Evolutionary conservation across 2,888 invertebrate genomes (phyloP).

Genomic region (Nomada goodeniana): DNA sequence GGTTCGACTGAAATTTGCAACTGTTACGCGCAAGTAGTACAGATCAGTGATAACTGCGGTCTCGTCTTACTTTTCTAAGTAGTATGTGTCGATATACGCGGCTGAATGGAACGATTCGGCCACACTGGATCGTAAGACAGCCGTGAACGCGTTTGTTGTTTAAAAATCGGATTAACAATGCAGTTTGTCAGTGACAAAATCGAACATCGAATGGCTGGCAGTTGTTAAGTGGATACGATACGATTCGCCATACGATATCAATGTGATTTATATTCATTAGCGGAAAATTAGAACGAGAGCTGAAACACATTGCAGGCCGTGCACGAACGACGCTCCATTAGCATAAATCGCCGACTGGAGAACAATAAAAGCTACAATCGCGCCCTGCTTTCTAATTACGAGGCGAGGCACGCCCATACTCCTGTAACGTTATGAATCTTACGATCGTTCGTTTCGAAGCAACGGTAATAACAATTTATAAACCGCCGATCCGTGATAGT

Average conservation of each 20-base stretch:
- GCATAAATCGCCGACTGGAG: conserved; percentile 40
- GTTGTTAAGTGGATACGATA: not conserved
- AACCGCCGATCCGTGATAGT: not conserved
- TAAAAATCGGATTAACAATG: too few species aligned
- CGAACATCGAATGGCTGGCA: not conserved
- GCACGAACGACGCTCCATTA: conserved; percentile 36
- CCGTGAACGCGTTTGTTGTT: too few species aligned
- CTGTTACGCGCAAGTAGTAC: not conserved
- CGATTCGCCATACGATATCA: not conserved
- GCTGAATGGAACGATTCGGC: too few species aligned
- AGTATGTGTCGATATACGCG: too few species aligned
- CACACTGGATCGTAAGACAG: too few species aligned
- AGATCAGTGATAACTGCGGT: too few species aligned
- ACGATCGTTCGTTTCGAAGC: conserved; percentile 7
- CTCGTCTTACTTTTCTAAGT: too few species aligned
- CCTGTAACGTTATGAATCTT: conserved; percentile 29
- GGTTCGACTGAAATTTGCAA: too few species aligned
- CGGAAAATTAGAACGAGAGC: conserved; percentile 10
- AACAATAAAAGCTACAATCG: conserved; percentile 41
- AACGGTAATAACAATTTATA: not conserved
- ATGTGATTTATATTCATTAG: conserved; percentile 17
- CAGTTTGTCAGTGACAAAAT: not conserved
- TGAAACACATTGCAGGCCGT: not conserved
- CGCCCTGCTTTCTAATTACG: conserved; percentile 49
- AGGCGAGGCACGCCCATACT: not conserved